These are phyloP conservation scores for Lophotis ruficrista DNA, from an alignment of 2,113 vertebrate genomes.

Conservation along the genomic window DNA sequence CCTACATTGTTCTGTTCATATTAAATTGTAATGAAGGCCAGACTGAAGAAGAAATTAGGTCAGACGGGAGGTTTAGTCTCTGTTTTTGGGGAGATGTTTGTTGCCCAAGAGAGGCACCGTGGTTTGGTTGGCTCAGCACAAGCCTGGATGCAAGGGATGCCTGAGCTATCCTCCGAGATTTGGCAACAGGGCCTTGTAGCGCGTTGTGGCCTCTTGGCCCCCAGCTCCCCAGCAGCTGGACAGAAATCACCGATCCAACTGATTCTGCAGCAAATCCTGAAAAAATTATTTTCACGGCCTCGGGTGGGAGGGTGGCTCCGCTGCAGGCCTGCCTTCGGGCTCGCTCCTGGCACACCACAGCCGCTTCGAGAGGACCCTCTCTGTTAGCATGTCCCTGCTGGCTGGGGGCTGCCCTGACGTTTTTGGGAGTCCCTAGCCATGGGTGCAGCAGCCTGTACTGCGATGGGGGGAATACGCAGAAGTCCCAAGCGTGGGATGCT, in stretches of 20 bases:
- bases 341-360: fast-evolving
- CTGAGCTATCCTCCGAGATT: slow-evolving; percentile 4
- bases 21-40: slow-evolving; percentile 62
- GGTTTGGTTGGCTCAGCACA: slow-evolving; percentile 3
- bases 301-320: neutral
- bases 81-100: slow-evolving; percentile 38
- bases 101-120: slow-evolving; percentile 14
- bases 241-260: neutral
- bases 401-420: neutral
- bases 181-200: neutral
- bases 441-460: neutral
- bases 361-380: neutral
- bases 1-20: slow-evolving; percentile 62
- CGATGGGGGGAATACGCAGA: neutral
- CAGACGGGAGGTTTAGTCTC: slow-evolving; percentile 53
- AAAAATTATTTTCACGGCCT: neutral
- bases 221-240: slow-evolving; percentile 3
- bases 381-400: neutral
- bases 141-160: slow-evolving; percentile 13
- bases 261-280: slow-evolving; percentile 17
- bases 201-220: slow-evolving; percentile 1
- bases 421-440: neutral
- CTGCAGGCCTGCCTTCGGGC: neutral
- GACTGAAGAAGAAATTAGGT: slow-evolving; percentile 63
- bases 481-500: neutral